Conservation (phyloP, 1,140 invertebrate species). For the Eueides isabella region DNA sequence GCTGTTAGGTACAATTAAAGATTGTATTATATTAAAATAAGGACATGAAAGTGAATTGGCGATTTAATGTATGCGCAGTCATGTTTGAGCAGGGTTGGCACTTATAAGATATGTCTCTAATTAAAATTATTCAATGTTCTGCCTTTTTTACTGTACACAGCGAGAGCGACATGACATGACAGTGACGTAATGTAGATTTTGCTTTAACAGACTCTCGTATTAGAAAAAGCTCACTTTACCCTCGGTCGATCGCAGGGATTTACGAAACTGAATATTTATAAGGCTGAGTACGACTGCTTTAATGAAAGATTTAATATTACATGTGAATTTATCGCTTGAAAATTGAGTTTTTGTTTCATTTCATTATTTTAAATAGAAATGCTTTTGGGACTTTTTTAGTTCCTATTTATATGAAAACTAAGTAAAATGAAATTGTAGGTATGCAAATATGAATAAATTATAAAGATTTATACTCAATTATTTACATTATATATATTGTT, state of each 20-base stretch:
- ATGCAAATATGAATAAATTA: not conserved
- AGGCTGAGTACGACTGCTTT: conserved; percentile 31
- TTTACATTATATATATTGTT: not conserved
- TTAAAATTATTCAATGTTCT: conserved; percentile 29
- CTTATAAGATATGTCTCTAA: conserved; percentile 26
- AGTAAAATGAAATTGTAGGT: not conserved
- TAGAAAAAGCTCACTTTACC: conserved; percentile 48
- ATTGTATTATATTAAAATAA: not conserved
- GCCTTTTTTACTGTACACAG: conserved; percentile 7
- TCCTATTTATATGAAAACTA: not conserved
- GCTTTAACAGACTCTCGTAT: not conserved
- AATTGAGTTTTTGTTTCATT: conserved; percentile 8
- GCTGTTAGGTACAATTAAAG: not conserved
- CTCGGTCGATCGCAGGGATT: conserved; percentile 37
- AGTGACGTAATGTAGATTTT: conserved; percentile 17
- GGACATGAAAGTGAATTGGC: not conserved
- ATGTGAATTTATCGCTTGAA: conserved; percentile 20
- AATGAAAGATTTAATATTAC: conserved; percentile 23
- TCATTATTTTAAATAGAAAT: not conserved
- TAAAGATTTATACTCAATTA: not conserved
- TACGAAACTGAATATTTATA: conserved; percentile 63
- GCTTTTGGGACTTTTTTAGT: not conserved
- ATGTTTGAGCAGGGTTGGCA: conserved; percentile 25
- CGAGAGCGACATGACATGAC: conserved; percentile 16
- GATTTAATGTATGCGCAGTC: conserved; percentile 30